phyloP scores from a whole-genome alignment of 1,140 invertebrate species.

The Nasonia giraulti region DNA sequence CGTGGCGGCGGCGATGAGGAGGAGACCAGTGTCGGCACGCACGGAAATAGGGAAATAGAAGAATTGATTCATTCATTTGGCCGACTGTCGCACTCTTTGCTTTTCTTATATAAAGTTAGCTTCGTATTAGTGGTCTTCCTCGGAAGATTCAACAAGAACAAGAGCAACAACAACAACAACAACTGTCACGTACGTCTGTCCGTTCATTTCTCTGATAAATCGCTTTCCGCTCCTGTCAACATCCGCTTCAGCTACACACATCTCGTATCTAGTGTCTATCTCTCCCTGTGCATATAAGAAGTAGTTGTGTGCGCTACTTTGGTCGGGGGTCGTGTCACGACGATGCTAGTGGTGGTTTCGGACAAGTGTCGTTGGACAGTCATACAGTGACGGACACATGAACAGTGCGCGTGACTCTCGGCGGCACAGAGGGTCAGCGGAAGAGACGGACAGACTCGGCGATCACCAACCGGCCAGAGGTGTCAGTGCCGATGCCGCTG shows the following conservation, averaged over 20 bases:
- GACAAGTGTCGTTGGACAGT: too few relatives aligned
- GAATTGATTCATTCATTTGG: slow-evolving; percentile 71
- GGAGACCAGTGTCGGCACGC: slow-evolving; percentile 57
- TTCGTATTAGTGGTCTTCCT: neutral
- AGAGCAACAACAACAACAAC: neutral
- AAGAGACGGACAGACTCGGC: neutral
- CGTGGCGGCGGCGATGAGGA: slow-evolving; percentile 44
- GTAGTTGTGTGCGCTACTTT: too few relatives aligned
- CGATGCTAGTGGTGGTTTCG: too few relatives aligned
- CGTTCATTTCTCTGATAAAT: neutral
- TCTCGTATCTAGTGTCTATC: too few relatives aligned
- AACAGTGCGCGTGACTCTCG: too few relatives aligned
- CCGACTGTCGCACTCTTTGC: slow-evolving; percentile 26
- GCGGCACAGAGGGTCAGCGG: neutral
- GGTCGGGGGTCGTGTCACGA: too few relatives aligned
- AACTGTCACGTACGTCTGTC: slow-evolving; percentile 2
- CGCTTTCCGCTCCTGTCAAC: neutral
- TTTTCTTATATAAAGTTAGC: neutral
- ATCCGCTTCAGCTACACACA: neutral
- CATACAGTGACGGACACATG: too few relatives aligned
- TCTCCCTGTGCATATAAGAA: too few relatives aligned
- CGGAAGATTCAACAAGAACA: neutral
- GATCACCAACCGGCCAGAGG: too few relatives aligned
- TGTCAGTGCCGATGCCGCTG: neutral
- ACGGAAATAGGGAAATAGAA: slow-evolving; percentile 74